Evolutionary conservation across 1,140 invertebrate species (phyloP), one percentile per base, ranked within the genome.

Genomic region (Drosophila kepulauana): DNA sequence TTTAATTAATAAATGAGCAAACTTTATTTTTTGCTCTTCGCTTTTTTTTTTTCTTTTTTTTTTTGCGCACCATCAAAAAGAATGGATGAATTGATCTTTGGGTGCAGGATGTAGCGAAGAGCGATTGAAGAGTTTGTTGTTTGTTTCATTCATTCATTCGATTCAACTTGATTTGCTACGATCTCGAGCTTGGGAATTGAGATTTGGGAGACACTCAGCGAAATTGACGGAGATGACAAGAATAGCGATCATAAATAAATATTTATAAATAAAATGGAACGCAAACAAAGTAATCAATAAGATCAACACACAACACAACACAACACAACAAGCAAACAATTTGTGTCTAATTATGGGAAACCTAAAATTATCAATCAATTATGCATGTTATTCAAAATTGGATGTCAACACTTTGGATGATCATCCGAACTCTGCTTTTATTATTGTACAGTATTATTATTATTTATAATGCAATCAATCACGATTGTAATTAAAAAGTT

Each of bases 271-370:
- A 71, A 71, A 25, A 54, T 56, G 66, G 16, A 28, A 28, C 33
- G 15, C 61, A 28, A 68, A 73, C 52, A 45, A 38, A 52, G 41
- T 68, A 69, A 75, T 75, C 72, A 75, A 70, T 62, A 75, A 70
- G 58, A 70, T 75, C 72, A 75, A 75, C 72, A 69, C 65, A 20
- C 20, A 20, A 25, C 20, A 20, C 20, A 20, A 25, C 20, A 20
- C 1, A 13, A 41, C 52, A 41, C 52, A 62, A 62, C 28, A 25
- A 69, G 1, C 43, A 51, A 30, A 61, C 30, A 68, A 56, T 41
- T 62, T 35, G 1, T 61, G 38, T 56, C 48, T 61, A 68, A 61
- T 59, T 28, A 63, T 63, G 38, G 10, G 51, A 38, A 54, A 62
- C 28, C 48, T 49, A 61, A 68, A 58, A 68, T 51, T 48, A 52